These are phyloP conservation scores for Drosophila triauraria DNA, from an alignment of 1,140 invertebrate genomes.

Conservation along the genomic window DNA sequence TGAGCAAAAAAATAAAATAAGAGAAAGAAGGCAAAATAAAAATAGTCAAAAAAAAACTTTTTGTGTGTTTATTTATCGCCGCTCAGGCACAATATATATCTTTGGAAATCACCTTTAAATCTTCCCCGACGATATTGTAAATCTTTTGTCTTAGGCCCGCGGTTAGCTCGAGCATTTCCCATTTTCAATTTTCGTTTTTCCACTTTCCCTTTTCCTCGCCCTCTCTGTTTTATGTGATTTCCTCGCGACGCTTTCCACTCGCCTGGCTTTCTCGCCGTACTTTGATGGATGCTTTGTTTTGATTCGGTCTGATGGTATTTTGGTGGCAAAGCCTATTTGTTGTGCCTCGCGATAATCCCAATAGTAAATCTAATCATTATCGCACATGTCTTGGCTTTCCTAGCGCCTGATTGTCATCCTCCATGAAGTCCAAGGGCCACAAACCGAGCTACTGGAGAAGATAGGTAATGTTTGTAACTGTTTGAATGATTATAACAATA, in stretches of 20 bases:
- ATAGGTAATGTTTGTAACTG: too few species aligned
- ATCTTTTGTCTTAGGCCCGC: constrained; percentile 79
- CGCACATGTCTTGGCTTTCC: constrained; percentile 11
- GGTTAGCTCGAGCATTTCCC: constrained; percentile 55
- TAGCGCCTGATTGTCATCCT: not conserved
- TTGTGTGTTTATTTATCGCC: constrained; percentile 83
- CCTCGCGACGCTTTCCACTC: constrained; percentile 32
- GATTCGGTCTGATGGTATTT: constrained; percentile 79
- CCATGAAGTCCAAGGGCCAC: not conserved
- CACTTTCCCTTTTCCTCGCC: constrained; percentile 15
- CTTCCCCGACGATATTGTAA: constrained; percentile 83
- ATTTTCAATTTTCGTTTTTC: constrained; percentile 43
- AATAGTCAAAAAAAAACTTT: constrained; percentile 46
- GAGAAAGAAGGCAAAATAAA: constrained; percentile 32
- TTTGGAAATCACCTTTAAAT: constrained; percentile 83
- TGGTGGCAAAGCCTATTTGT: constrained; percentile 41
- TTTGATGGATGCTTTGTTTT: constrained; percentile 83
- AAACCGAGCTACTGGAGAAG: not conserved
- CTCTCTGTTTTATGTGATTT: constrained; percentile 29
- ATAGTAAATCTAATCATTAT: constrained; percentile 51
- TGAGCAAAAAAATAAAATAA: constrained; percentile 64
- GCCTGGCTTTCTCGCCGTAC: constrained; percentile 23
- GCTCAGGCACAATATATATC: constrained; percentile 83
- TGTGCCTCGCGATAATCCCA: constrained; percentile 34
- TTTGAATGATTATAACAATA: too few species aligned